Evolutionary conservation across 2,113 vertebrate genomes (phyloP), one percentile per base, ranked within the genome.

Genomic region (Crotalus tigris): DNA sequence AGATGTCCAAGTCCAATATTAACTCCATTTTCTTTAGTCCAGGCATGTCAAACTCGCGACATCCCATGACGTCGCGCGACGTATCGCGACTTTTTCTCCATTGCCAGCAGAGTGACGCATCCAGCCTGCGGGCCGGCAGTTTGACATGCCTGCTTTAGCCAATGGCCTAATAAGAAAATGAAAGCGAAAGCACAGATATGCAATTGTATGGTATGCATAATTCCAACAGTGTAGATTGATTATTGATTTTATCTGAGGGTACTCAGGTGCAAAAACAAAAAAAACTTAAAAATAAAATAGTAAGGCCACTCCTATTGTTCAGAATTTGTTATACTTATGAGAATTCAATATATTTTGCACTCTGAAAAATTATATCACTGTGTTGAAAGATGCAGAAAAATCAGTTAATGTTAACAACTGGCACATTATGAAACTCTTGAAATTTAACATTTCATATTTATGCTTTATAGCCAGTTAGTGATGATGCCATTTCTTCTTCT

Each of bases 221-320:
- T 94, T 88, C 81, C 86, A 91, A 94, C 92, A 51, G 58, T 93
- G 93, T 19, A 59, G 3, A 1, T 44, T 85, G 44, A 39, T 33
- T 81, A 33, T 89, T 64, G 19, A 54, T 44, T 23, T 54, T 86
- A 19, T 39, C 24, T 29, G 57, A 19, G 17, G 17, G 39, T 11
- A 94, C 89, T 92, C 92, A 88, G 85, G 94, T 94, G 94, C 9
- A 10, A 53, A 96, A 46, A 85, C 85, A 55, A 94, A 87, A 94
- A 75, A 87, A 4, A 11, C 3, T 13, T 39, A 29, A 55, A 86
- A 24, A 58, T 8, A 54, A 12, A 61, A 44, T 4, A 95, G 61
- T 13, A 95, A 58, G 58, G 55, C 26, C 93, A 85, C 92, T 92
- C 55, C 54, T 89, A 49, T 91, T 26, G 26, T 3, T 46, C 29